These are phyloP conservation scores for Drosophila fungiperda DNA, from an alignment of 2,888 invertebrate species.

Conservation along the genomic window DNA sequence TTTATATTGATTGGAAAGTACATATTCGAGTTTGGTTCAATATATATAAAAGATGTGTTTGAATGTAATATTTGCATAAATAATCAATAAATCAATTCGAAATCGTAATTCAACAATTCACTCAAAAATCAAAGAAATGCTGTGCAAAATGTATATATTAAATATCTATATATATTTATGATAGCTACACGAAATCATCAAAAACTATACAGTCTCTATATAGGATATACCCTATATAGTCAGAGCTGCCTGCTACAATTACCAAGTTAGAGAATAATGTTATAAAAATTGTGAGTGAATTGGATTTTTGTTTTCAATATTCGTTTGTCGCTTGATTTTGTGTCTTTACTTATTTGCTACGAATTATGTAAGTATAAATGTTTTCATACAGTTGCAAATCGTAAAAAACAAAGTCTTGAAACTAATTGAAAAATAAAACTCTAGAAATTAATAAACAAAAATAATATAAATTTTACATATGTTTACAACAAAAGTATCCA, in stretches of 20 bases:
- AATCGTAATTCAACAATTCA: constrained; percentile 41
- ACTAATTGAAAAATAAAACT: not conserved
- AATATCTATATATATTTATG: not conserved
- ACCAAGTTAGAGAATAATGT: constrained; percentile 13
- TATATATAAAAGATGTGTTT: constrained; percentile 82
- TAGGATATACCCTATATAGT: constrained; percentile 4
- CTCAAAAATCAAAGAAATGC: constrained; percentile 16
- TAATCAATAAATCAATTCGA: constrained; percentile 72
- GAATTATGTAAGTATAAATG: constrained; percentile 25
- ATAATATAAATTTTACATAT: constrained; percentile 30
- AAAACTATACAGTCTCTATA: constrained; percentile 19
- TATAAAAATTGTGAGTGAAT: constrained; percentile 61
- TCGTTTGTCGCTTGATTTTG: constrained; percentile 68
- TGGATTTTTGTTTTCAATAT: constrained; percentile 39
- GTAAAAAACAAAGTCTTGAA: constrained; percentile 24
- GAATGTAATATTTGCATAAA: constrained; percentile 80
- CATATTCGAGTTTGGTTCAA: constrained; percentile 78
- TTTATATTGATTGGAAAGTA: constrained; percentile 81
- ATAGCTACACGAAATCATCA: constrained; percentile 33
- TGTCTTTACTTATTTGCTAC: constrained; percentile 54
- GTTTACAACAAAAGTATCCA: constrained; percentile 35
- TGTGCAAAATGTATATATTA: constrained; percentile 22
- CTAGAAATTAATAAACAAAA: constrained; percentile 19
- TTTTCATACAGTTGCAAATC: constrained; percentile 39
- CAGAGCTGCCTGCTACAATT: constrained; percentile 29